Percentiles rank a stretch among this genome's conserved stretches.
Conservation (phyloP, 2,113 vertebrate genomes). For the Caranx melampygus region DNA sequence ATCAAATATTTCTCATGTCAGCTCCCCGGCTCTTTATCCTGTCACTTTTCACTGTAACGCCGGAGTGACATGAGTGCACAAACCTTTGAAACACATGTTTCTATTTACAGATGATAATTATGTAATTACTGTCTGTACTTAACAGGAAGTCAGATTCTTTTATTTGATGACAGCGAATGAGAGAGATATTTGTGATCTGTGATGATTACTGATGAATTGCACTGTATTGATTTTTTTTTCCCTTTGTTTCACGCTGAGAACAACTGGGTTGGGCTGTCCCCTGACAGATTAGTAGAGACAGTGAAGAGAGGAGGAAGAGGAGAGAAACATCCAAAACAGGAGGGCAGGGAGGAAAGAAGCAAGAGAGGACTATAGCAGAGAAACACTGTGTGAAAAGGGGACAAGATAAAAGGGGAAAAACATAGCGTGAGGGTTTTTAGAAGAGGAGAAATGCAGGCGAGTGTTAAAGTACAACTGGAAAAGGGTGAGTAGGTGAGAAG, state of each 20-base stretch:
- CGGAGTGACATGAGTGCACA: background rate
- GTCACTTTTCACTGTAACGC: constrained; percentile 13
- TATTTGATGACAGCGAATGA: constrained; percentile 21
- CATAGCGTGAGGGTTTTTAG: background rate
- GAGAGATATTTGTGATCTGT: constrained; percentile 17
- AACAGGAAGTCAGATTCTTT: constrained; percentile 1
- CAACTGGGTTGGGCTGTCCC: constrained; percentile 32
- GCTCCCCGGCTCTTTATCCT: background rate
- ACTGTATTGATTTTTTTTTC: constrained; percentile 31
- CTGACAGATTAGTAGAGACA: constrained; percentile 57
- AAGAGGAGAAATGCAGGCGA: constrained; percentile 23
- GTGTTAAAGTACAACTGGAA: constrained; percentile 31
- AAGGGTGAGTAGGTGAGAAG: constrained; percentile 49
- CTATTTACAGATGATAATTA: constrained; percentile 4
- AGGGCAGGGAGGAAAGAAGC: constrained; percentile 1
- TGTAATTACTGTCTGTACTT: constrained; percentile 26
- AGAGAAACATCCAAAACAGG: constrained; percentile 22
- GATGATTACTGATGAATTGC: constrained; percentile 37
- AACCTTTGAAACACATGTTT: constrained; percentile 5
- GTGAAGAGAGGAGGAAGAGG: constrained; percentile 15
- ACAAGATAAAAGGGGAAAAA: constrained; percentile 17
- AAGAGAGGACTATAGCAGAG: background rate
- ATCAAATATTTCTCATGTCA: constrained; percentile 45
- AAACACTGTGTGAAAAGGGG: constrained; percentile 20
- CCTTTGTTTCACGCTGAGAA: constrained; percentile 37